These are phyloP conservation scores for Psilopsiagon aurifrons DNA, from an alignment of 2,113 vertebrate genomes.

Conservation along the genomic window DNA sequence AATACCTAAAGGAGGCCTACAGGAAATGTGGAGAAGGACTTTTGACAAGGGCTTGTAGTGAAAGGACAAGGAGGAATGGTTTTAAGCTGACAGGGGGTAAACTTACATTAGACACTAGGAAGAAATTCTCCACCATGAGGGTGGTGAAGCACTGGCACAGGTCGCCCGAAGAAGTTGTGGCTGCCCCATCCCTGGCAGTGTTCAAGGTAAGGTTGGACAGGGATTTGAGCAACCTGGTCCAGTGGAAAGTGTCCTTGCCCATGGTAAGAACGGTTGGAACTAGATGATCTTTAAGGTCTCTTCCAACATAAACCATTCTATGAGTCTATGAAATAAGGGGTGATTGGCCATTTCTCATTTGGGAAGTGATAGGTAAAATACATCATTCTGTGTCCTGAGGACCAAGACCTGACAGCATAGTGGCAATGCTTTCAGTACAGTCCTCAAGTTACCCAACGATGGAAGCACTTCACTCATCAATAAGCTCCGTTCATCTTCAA, in stretches of 20 bases:
- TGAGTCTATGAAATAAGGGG: background rate
- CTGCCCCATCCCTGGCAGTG: background rate
- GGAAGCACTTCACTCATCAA: background rate
- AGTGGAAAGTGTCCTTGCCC: background rate
- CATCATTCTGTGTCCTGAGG: background rate
- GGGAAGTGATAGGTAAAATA: background rate
- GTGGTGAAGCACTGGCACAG: background rate
- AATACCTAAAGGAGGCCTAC: background rate
- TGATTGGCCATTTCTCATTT: background rate
- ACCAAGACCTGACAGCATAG: background rate
- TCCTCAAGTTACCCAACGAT: background rate
- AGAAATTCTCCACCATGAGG: background rate
- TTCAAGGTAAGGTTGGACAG: background rate
- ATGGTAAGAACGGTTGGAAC: background rate
- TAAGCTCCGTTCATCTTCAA: background rate
- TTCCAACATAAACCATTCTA: background rate
- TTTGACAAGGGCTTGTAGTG: background rate
- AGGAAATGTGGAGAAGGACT: background rate
- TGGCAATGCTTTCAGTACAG: accelerated
- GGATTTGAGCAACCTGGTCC: background rate
- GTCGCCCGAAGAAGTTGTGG: background rate
- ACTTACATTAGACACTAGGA: background rate
- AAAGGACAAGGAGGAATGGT: background rate
- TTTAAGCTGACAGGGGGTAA: background rate
- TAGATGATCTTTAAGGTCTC: background rate